Evolutionary conservation across 1,140 invertebrate genomes (phyloP).

Genomic region (Mizuhopecten yessoensis): DNA sequence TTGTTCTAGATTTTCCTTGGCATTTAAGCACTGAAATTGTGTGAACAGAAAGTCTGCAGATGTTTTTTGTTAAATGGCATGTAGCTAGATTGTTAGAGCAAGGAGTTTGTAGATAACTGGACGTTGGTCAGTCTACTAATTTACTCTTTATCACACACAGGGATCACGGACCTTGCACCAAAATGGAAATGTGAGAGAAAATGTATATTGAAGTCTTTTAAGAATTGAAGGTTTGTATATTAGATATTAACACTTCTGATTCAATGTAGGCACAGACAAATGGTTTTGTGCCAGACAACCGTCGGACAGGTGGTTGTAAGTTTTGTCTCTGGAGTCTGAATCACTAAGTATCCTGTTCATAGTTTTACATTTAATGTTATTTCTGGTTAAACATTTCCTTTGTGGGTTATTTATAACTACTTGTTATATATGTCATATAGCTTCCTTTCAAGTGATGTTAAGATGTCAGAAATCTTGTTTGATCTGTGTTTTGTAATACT

Average conservation of each 20-base stretch:
- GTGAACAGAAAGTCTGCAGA: neutral
- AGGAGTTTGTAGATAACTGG: neutral
- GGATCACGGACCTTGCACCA: neutral
- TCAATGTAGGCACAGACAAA: neutral
- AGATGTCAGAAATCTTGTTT: too few relatives aligned
- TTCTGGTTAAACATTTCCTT: neutral
- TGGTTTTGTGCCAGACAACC: neutral
- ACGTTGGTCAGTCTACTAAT: neutral
- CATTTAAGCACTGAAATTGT: neutral
- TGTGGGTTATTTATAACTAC: neutral
- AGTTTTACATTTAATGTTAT: neutral
- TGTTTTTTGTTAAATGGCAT: neutral
- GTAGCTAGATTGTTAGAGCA: too few relatives aligned
- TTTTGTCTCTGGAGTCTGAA: neutral
- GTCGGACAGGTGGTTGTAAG: neutral
- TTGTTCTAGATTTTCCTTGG: neutral
- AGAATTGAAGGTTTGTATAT: neutral
- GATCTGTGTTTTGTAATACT: too few relatives aligned
- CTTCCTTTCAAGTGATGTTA: too few relatives aligned
- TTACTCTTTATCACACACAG: neutral
- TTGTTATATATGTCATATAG: too few relatives aligned
- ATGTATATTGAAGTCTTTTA: neutral
- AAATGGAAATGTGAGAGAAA: neutral
- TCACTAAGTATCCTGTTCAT: neutral
- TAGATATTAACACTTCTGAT: neutral